Evolutionary conservation across 2,797 vertebrate species (phyloP).

Genomic region (Moxostoma hubbsi): DNA sequence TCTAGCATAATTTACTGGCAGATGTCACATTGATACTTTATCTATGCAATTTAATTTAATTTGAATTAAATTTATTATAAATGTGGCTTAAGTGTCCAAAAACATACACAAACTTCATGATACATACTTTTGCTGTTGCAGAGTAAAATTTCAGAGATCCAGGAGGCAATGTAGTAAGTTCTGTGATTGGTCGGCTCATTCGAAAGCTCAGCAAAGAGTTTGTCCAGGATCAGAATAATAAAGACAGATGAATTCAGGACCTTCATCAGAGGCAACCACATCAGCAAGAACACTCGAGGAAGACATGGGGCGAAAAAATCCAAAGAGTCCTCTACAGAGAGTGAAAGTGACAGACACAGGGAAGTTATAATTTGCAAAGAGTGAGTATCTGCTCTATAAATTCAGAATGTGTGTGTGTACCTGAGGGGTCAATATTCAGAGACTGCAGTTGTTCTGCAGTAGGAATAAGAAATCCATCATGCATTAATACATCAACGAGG

Average conservation of each 20-base stretch:
- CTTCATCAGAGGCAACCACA: slow-evolving; percentile 92
- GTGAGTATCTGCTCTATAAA: not conserved
- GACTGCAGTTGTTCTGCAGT: slow-evolving; percentile 85
- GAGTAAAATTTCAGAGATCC: slow-evolving; percentile 87
- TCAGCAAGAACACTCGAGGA: slow-evolving; percentile 80
- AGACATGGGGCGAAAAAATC: slow-evolving; percentile 67
- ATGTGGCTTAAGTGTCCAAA: not conserved
- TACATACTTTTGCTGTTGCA: slow-evolving; percentile 80
- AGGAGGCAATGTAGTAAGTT: slow-evolving; percentile 83
- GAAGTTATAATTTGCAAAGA: not conserved
- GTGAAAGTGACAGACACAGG: not conserved
- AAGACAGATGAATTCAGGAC: slow-evolving; percentile 81
- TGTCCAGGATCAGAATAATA: slow-evolving; percentile 84
- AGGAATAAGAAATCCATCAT: slow-evolving; percentile 85
- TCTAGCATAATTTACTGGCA: too few species aligned
- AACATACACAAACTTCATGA: not conserved
- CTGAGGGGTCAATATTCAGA: slow-evolving; percentile 80
- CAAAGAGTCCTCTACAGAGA: slow-evolving; percentile 33
- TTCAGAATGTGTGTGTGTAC: slow-evolving; percentile 56
- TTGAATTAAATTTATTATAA: too few species aligned
- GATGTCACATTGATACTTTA: too few species aligned
- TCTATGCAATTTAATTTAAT: too few species aligned
- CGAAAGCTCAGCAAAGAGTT: slow-evolving; percentile 81
- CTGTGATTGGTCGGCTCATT: slow-evolving; percentile 71
- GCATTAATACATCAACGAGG: slow-evolving; percentile 72